Evolutionary conservation across 2,888 invertebrate genomes (phyloP).

Genomic region (Eucera pruinosa): DNA sequence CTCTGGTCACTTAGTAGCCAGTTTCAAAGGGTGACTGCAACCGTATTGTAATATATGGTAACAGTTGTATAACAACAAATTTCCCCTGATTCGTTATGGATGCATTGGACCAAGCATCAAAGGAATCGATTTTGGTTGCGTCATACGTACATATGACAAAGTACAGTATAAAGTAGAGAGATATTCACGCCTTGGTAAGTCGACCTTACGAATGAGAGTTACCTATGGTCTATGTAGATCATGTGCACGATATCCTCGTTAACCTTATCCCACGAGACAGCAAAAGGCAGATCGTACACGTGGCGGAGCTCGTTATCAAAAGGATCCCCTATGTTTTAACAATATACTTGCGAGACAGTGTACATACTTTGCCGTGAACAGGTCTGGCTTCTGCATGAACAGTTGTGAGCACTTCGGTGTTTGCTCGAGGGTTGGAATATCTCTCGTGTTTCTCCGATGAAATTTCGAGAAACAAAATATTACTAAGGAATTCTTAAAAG

Average conservation of each 20-base stretch:
- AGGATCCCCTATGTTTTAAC: constrained; percentile 27
- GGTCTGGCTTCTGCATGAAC: constrained; percentile 11
- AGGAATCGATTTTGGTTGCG: not conserved
- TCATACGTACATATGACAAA: too few species aligned
- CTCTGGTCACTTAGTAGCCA: too few species aligned
- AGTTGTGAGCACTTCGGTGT: constrained; percentile 5
- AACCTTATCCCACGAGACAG: constrained; percentile 38
- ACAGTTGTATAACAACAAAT: not conserved
- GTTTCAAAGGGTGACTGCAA: too few species aligned
- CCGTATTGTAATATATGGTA: not conserved
- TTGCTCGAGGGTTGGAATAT: not conserved
- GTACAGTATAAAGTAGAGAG: constrained; percentile 23
- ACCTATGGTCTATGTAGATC: not conserved
- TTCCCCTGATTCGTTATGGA: constrained; percentile 2
- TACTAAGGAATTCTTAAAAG: too few species aligned
- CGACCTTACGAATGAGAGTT: constrained; percentile 8
- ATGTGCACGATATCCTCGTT: constrained; percentile 30
- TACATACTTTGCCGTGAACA: constrained; percentile 26
- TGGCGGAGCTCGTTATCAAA: constrained; percentile 32
- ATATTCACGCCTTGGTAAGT: constrained; percentile 36
- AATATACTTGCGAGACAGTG: constrained; percentile 24
- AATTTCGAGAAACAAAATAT: not conserved
- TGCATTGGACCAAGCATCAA: not conserved
- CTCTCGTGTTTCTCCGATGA: not conserved
- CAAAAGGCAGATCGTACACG: constrained; percentile 6